Conservation (phyloP, 1,140 invertebrate species). For the Caenorhabditis tropicalis region DNA sequence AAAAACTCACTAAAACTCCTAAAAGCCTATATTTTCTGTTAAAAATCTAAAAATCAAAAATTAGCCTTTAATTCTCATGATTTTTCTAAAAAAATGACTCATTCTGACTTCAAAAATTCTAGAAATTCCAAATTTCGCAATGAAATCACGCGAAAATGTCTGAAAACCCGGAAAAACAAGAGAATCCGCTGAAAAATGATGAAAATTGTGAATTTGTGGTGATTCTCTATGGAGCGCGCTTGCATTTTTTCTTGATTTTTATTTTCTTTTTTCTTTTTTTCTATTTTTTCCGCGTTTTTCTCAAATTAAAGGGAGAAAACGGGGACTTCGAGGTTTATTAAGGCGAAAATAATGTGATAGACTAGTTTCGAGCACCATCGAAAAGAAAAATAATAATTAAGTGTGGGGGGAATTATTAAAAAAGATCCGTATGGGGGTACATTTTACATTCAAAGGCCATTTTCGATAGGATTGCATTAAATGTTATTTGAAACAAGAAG, state of each 20-base stretch:
- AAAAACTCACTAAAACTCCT: too few species aligned
- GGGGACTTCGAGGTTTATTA: background rate
- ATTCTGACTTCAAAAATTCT: background rate
- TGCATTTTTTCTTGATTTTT: background rate
- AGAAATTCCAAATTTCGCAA: background rate
- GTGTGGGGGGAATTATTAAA: too few species aligned
- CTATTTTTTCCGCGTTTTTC: background rate
- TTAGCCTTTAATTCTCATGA: background rate
- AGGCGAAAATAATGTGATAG: background rate
- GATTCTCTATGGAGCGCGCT: background rate
- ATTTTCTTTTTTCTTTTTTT: background rate
- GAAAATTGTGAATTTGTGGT: background rate
- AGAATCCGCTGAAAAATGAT: background rate
- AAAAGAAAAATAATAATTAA: too few species aligned
- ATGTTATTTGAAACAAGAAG: background rate
- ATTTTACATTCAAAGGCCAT: too few species aligned
- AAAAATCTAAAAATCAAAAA: too few species aligned
- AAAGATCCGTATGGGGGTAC: too few species aligned
- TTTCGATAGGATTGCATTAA: background rate
- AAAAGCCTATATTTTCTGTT: too few species aligned
- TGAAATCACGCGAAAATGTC: background rate
- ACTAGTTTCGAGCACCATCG: too few species aligned
- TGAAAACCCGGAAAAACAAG: background rate
- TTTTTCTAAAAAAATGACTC: background rate
- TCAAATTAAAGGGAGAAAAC: background rate